Evolutionary conservation across 1,140 invertebrate species (phyloP).

Genomic region (Rhagoletis zephyria): DNA sequence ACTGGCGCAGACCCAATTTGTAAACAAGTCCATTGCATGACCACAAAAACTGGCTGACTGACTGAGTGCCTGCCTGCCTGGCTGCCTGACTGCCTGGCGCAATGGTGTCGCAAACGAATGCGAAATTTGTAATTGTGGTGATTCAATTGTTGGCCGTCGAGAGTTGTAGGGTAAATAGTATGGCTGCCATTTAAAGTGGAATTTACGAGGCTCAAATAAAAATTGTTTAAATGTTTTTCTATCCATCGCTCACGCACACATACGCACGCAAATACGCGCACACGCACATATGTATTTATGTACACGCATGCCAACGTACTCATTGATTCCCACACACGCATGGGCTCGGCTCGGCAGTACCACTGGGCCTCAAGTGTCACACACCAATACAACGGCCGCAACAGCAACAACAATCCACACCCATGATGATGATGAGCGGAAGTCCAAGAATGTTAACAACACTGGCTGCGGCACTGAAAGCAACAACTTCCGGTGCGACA

Average conservation of each 20-base stretch:
- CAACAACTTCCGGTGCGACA: slow-evolving; percentile 56
- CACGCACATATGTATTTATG: not conserved
- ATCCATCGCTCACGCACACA: slow-evolving; percentile 60
- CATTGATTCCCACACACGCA: too few relatives aligned
- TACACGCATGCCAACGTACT: too few relatives aligned
- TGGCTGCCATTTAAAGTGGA: slow-evolving; percentile 38
- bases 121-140: slow-evolving; percentile 52
- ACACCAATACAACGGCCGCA: slow-evolving; percentile 55
- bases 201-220: slow-evolving; percentile 61
- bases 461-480: slow-evolving; percentile 62
- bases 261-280: not conserved
- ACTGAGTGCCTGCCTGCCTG: too few relatives aligned
- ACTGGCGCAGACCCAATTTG: slow-evolving; percentile 24
- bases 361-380: slow-evolving; percentile 72
- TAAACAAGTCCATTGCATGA: slow-evolving; percentile 40
- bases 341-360: slow-evolving; percentile 62
- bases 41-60: slow-evolving; percentile 26
- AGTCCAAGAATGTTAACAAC: slow-evolving; percentile 73
- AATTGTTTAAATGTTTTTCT: slow-evolving; percentile 72
- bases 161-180: slow-evolving; percentile 38
- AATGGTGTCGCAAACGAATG: slow-evolving; percentile 45
- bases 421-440: slow-evolving; percentile 67
- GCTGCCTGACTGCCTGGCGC: too few relatives aligned
- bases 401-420: slow-evolving; percentile 37
- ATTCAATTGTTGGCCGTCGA: slow-evolving; percentile 41